phyloP scores from a whole-genome alignment of 1,140 invertebrate species.

The Camponotus pennsylvanicus region DNA sequence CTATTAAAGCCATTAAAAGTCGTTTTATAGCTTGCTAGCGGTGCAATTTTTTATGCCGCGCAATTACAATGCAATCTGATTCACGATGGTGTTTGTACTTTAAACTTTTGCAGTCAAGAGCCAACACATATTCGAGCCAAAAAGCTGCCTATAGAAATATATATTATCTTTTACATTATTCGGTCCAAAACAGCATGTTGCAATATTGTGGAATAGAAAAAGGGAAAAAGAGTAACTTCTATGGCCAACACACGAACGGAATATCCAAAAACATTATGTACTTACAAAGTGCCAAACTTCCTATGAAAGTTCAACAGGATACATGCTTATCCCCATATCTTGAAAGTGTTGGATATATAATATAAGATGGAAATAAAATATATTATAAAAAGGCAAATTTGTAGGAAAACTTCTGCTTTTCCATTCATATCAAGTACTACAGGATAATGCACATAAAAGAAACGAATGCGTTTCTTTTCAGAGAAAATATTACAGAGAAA shows the following conservation, averaged over 20 bases:
- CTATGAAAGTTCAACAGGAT: conserved; percentile 21
- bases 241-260: neutral
- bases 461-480: conserved; percentile 6
- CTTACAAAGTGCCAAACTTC: neutral
- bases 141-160: conserved; percentile 26
- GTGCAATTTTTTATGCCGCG: conserved; percentile 4
- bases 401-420: neutral
- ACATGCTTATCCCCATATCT: neutral
- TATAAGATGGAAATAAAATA: neutral
- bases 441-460: conserved; percentile 1
- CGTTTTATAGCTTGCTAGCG: conserved; percentile 13
- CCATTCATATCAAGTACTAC: conserved; percentile 33
- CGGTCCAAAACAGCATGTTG: neutral
- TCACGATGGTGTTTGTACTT: neutral
- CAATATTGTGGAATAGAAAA: neutral
- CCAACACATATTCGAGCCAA: neutral
- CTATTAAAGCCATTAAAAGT: conserved; percentile 41
- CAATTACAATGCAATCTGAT: conserved; percentile 42
- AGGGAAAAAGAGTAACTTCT: neutral
- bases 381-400: neutral
- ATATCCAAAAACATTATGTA: conserved; percentile 13
- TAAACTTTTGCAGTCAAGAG: conserved; percentile 23
- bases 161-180: conserved; percentile 26
- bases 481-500: neutral
- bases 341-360: neutral